Base-by-base conservation (phyloP, 2,113 vertebrate genomes). In the Neoarius graeffei region DNA sequence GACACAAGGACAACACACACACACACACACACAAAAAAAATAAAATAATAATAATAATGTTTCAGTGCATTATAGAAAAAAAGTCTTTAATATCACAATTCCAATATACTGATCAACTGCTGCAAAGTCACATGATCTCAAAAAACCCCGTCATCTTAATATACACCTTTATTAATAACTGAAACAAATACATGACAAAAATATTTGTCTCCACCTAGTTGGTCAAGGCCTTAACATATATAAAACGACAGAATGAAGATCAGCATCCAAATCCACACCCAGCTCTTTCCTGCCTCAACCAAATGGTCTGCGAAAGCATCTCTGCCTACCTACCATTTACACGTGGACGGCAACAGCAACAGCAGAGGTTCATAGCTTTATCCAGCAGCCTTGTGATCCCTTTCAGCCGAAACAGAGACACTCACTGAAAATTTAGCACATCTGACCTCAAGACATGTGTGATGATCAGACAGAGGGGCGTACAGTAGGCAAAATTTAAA, bases 361-460 rank as follows among this genome's bases (percentile, higher is more conserved):
- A 96, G 93, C 95, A 95, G n/a, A 94, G 85, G 81, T 94, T 93
- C 95, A 96, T 96, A 91, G 85, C 79, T 86, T 77, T 91, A 83
- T 84, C 76, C 86, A 86, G 90, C 67, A 91, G 91, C 84, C 91
- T 76, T 86, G 86, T 84, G 66, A 76, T 86, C n/a, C 90, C 92
- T 93, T 93, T 95, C 89, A 90, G 85, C 89, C 91, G 87, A 93
- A 93, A 93, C 48, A 82, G 91, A 87, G 87, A 93, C 84, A 84
- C 50, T 59, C 67, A 92, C 91, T 90, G 89, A 84, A 88, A 90
- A 88, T 77, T 83, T 89, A 94, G 90, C 93, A 91, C 83, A 91
- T 90, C 93, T 94, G 94, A 94, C 93, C 94, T 91, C 89, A 88
- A 91, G 91, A 93, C 92, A 94, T 92, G 79, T 92, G 91, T 91